Conservation (phyloP, 1,140 invertebrate genomes). For the Chrysopa pallens region DNA sequence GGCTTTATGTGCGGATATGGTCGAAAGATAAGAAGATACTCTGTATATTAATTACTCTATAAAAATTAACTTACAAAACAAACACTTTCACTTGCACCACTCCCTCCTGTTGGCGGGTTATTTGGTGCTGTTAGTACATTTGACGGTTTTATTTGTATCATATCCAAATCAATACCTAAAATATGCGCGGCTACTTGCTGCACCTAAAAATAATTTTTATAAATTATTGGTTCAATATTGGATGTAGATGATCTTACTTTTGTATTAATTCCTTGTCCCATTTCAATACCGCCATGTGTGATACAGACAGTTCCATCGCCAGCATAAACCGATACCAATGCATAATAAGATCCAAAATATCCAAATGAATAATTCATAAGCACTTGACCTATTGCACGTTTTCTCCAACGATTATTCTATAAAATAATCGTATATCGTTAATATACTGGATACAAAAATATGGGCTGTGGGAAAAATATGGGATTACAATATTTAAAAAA, state of each 20-base stretch:
- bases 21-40: no score
- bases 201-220: constrained; percentile 32
- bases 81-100: constrained; percentile 48
- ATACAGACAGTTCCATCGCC: constrained; percentile 45
- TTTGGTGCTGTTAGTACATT: constrained; percentile 48
- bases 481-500: no score
- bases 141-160: constrained; percentile 47
- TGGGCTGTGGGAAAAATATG: no score
- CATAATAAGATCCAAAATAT: constrained; percentile 29
- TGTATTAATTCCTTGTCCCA: constrained; percentile 53
- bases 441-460: no score
- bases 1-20: no score
- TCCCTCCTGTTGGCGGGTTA: constrained; percentile 44
- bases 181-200: constrained; percentile 62
- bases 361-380: constrained; percentile 33
- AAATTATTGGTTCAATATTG: no score
- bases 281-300: constrained; percentile 49
- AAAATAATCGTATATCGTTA: no score
- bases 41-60: no score
- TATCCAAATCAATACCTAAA: constrained; percentile 49
- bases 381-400: constrained; percentile 33
- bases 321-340: constrained; percentile 40
- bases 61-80: constrained; percentile 40
- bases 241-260: constrained; percentile 30
- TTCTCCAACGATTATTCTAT: constrained; percentile 43